phyloP scores from a whole-genome alignment of 2,113 vertebrate species.

The Microtus ochrogaster region DNA sequence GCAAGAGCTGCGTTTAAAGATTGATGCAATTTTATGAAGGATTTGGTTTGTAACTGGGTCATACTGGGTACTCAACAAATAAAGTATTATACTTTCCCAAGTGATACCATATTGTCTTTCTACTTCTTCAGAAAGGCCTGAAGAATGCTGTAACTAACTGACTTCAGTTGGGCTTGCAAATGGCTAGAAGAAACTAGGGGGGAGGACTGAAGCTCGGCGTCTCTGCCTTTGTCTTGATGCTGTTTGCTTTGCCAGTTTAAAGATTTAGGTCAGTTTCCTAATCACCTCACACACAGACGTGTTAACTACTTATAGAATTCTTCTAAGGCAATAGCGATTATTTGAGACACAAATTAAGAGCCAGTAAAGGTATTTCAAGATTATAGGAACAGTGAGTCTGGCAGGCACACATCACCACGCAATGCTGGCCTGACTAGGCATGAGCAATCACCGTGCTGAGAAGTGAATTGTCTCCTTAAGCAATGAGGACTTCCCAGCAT shows the following conservation, averaged over 20 bases:
- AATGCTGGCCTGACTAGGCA: neutral
- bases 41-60: neutral
- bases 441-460: neutral
- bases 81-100: neutral
- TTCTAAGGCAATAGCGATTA: neutral
- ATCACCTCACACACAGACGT: neutral
- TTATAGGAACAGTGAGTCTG: neutral
- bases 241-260: neutral
- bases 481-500: neutral
- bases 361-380: neutral
- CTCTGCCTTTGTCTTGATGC: neutral
- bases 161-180: neutral
- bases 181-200: neutral
- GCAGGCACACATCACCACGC: neutral
- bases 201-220: neutral
- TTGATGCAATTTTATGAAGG: neutral
- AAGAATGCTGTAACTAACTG: neutral
- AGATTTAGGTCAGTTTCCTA: neutral
- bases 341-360: neutral
- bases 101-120: neutral
- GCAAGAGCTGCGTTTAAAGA: neutral
- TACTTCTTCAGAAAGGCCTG: neutral
- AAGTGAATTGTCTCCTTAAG: neutral
- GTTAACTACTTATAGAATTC: neutral
- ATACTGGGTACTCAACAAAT: neutral